Evolutionary conservation across 37 sponge, comb jelly and placozoan genomes (phyloP), one percentile per base, ranked within the genome.

Genomic region (Chondrilla cf. caribensis): DNA sequence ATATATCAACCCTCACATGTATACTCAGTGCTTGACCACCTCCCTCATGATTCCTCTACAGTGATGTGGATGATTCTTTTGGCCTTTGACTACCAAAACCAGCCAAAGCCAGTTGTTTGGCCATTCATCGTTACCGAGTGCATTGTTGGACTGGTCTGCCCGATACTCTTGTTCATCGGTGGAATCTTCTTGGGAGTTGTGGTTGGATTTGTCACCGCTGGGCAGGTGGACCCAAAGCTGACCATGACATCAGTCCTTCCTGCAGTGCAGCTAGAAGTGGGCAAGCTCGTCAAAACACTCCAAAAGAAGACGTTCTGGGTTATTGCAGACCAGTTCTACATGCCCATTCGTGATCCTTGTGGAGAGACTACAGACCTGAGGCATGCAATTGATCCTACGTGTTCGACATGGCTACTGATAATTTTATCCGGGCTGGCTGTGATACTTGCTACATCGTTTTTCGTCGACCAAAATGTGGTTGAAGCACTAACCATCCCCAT

Each of bases 41-140:
- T 75, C 36, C 11, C n/a, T n/a, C n/a, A n/a, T n/a, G n/a, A n/a
- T n/a, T n/a, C n/a, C n/a, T n/a, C n/a, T n/a, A 24, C 77, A 90
- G 91, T 90, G 79, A 38, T 90, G 42, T 90, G 91, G 91, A 71
- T 72, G 22, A 80, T 90, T 8, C 84, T 87, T 39, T 43, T 90
- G 41, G 42, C 76, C 21, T 73, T 11, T 40, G 43, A 87, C 44
- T 83, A 68, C 39, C 21, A 80, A 26, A 40, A 68, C 22, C 29
- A 57, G 37, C 36, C 43, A 2, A 37, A 71, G 43, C 60, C 68
- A 26, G 33, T 15, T 0, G 84, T 90, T 26, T 51, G 41, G 35
- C 58, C 84, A 3, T 90, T 73, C 62, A 80, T 86, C 47, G 66
- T 72, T 2, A 84, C 83, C 35, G 91, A 90, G 73, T 17, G 86